Base-by-base conservation (phyloP, 2,888 invertebrate genomes). In the Lasioglossum villosulum region DNA sequence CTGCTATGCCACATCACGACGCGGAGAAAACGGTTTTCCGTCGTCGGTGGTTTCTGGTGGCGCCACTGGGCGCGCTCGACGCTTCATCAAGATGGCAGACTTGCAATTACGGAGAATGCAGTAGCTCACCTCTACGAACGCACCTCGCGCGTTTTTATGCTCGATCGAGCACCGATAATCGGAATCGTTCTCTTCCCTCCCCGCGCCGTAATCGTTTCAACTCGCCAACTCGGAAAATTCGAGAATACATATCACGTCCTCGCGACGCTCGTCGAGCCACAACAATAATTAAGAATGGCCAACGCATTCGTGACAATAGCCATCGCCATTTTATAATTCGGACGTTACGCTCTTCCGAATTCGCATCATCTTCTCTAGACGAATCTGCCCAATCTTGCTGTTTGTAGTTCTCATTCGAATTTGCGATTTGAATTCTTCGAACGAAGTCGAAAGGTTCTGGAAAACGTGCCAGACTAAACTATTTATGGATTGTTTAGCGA, bases 81-180 rank as follows among this genome's bases (percentile, higher is more conserved):
- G 37, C 66, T 75, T 72, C 74, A 75, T 45, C 90, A 90, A 90
- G 83, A 90, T 90, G 90, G 90, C 91, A 82, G 89, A 87, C 82
- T 66, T 48, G 73, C 82, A 80, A 84, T 85, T 85, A 81, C 81
- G 45, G 70, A 27, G 77, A 90, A 85, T 77, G 74, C 84, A 39
- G 68, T 39, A 12, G 68, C n/a, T 37, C 10, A 39, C 68, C 4
- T 37, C 68, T 1, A 37, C 68, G 37, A 39, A n/a, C 68, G 68
- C 39, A 37, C 37, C 68, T 37, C 37, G 37, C 37, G 68, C n/a
- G 34, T 66, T 66, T 34, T 66, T 34, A 23, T 34, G 19, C 10
- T 1, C 66, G 34, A 66, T 66, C 34, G 30, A 23, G 34, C 34
- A 8, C 19, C 30, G 30, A 63, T 27, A 30, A 63, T 16, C 27